These are phyloP conservation scores for Hydriomena furcata DNA, from an alignment of 2,888 invertebrate species.

Conservation along the genomic window DNA sequence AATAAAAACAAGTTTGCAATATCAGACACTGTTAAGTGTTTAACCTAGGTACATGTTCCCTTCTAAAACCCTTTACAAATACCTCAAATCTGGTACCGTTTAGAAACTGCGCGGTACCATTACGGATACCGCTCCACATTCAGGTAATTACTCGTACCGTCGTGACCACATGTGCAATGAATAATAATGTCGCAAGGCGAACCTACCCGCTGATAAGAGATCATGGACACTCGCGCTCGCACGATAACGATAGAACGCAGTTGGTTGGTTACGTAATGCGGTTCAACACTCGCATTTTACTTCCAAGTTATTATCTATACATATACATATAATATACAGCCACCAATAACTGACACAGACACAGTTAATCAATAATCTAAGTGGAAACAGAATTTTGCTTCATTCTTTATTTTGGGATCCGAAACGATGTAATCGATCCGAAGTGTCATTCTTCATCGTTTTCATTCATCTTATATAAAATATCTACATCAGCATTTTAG, in stretches of 20 bases:
- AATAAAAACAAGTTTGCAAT: conserved; percentile 3
- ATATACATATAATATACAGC: too few species aligned
- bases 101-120: conserved; percentile 15
- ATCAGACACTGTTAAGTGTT: not conserved
- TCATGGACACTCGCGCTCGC: conserved; percentile 50
- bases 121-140: conserved; percentile 32
- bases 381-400: too few species aligned
- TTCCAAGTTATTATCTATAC: not conserved
- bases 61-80: conserved; percentile 7
- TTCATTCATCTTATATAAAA: too few species aligned
- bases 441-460: too few species aligned
- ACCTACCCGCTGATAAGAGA: conserved; percentile 60
- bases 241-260: conserved; percentile 38
- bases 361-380: too few species aligned
- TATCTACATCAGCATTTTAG: too few species aligned
- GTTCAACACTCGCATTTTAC: conserved; percentile 14
- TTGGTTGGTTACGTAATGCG: conserved; percentile 44
- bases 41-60: not conserved
- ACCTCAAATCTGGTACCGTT: conserved; percentile 14
- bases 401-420: too few species aligned
- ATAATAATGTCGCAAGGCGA: conserved; percentile 56
- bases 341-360: too few species aligned
- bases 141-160: conserved; percentile 44
- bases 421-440: too few species aligned
- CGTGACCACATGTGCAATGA: conserved; percentile 48